Conservation (phyloP, 2,113 vertebrate species). For the Sceloporus undulatus region DNA sequence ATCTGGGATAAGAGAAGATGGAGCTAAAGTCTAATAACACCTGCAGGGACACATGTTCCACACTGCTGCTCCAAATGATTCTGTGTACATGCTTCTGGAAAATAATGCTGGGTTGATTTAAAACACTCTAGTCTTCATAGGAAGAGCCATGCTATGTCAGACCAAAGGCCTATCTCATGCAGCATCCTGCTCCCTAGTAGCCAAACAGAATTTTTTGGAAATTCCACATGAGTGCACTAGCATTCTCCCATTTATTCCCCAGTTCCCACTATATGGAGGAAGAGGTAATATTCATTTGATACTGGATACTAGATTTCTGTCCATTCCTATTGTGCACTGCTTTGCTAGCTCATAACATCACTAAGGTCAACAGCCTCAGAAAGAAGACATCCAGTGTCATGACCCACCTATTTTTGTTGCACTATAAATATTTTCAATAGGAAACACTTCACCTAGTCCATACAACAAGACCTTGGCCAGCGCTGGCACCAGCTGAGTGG, state of each 20-base stretch:
- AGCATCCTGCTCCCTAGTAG: too few relatives aligned
- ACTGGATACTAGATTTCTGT: neutral
- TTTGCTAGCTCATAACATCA: neutral
- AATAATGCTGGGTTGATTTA: neutral
- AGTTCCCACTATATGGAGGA: too few relatives aligned
- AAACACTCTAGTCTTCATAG: neutral
- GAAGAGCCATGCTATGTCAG: too few relatives aligned
- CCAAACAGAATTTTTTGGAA: too few relatives aligned
- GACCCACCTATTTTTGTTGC: conserved; percentile 96
- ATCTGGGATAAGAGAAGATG: too few relatives aligned
- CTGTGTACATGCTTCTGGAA: neutral
- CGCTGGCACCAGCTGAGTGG: conserved; percentile 96
- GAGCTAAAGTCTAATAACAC: too few relatives aligned
- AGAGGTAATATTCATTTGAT: too few relatives aligned
- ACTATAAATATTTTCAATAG: conserved; percentile 98
- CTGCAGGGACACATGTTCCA: too few relatives aligned
- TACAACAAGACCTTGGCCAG: conserved; percentile 97
- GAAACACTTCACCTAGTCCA: conserved; percentile 94
- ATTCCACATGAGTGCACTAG: too few relatives aligned
- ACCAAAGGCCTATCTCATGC: too few relatives aligned
- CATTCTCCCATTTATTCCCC: too few relatives aligned
- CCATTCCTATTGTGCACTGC: neutral
- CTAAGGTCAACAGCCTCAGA: neutral
- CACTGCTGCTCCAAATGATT: neutral
- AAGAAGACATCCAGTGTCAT: neutral